Evolutionary conservation across 1,140 invertebrate genomes (phyloP).

Genomic region (Lepidurus couesii): DNA sequence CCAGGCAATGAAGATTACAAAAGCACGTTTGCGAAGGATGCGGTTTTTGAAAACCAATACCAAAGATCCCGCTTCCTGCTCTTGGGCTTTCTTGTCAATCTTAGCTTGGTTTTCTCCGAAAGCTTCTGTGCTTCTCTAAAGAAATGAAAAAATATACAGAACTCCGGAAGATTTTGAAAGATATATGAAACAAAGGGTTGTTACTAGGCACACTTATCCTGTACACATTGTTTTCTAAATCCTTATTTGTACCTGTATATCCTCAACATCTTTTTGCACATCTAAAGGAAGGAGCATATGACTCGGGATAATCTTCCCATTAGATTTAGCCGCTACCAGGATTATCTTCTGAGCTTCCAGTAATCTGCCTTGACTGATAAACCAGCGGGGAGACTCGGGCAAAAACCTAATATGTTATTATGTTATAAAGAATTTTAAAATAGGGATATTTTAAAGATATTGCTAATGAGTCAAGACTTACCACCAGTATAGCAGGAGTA

Average conservation of each 20-base stretch:
- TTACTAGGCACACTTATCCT: no score
- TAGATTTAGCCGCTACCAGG: conserved; percentile 65
- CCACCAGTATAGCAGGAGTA: conserved; percentile 25
- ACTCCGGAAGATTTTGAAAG: neutral
- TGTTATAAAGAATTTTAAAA: neutral
- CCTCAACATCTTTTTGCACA: conserved; percentile 37
- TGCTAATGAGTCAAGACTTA: conserved; percentile 24
- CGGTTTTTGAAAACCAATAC: conserved; percentile 11
- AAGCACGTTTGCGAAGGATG: conserved; percentile 21
- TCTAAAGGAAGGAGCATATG: conserved; percentile 63
- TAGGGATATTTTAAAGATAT: conserved; percentile 19
- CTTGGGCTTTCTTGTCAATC: neutral
- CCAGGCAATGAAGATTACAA: conserved; percentile 26
- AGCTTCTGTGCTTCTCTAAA: conserved; percentile 1
- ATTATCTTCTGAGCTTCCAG: conserved; percentile 72
- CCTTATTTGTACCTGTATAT: neutral
- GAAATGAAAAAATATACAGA: neutral
- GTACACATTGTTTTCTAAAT: neutral
- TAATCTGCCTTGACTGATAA: conserved; percentile 68
- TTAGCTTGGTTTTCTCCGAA: conserved; percentile 20
- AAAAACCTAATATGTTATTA: neutral
- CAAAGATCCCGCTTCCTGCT: neutral
- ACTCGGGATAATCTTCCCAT: conserved; percentile 65
- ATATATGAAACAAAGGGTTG: no score
- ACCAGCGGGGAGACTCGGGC: conserved; percentile 76